A percentile compares a stretch with the other conserved stretches of the same genome.
These are phyloP conservation scores for Sapajus apella DNA, from an alignment of 2,113 vertebrate genomes.

Conservation along the genomic window DNA sequence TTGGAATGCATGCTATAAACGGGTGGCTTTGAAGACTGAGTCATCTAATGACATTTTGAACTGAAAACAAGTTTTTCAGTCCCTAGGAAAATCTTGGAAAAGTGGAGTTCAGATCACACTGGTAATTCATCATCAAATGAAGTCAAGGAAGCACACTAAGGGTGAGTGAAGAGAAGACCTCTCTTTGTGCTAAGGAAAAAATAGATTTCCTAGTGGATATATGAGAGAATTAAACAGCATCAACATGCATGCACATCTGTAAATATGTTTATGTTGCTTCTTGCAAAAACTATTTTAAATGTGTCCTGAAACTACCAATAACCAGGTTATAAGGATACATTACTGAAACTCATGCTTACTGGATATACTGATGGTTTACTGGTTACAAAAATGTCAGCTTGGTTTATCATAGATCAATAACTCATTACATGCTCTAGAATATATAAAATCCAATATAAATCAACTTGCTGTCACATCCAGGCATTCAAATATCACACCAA, in stretches of 20 bases:
- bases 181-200: not conserved
- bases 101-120: not conserved
- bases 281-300: not conserved
- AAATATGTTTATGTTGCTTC: not conserved
- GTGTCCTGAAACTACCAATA: not conserved
- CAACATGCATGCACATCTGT: not conserved
- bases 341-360: slow-evolving; percentile 22
- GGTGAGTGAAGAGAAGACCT: not conserved
- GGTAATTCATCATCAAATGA: not conserved
- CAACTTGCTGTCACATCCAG: slow-evolving; percentile 52
- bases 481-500: slow-evolving; percentile 55
- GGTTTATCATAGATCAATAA: slow-evolving; percentile 72
- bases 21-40: not conserved
- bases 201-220: not conserved
- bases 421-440: slow-evolving; percentile 70
- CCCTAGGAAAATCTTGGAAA: not conserved
- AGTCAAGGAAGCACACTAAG: not conserved
- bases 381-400: slow-evolving; percentile 65
- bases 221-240: not conserved
- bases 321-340: not conserved
- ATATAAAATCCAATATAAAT: slow-evolving; percentile 69
- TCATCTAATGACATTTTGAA: not conserved
- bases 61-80: not conserved
- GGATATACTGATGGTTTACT: slow-evolving; percentile 38
- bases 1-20: not conserved